phyloP scores from a whole-genome alignment of 2,888 invertebrate genomes.

The Melinopterus prodromus region DNA sequence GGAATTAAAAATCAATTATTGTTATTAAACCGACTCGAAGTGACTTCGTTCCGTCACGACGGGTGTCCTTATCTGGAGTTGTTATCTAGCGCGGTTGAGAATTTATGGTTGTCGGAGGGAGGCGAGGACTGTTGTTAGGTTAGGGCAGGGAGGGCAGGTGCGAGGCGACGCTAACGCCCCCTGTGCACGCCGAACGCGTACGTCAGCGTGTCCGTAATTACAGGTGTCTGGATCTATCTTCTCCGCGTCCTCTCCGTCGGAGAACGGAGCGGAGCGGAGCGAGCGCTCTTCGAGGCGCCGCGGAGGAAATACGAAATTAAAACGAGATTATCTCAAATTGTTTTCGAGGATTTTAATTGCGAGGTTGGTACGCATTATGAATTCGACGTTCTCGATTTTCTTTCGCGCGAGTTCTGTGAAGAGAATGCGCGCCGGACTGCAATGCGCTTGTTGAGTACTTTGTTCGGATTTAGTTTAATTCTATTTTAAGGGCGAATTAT shows the following conservation, averaged over 20 bases:
- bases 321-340: conserved; percentile 4
- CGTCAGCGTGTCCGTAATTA: conserved; percentile 4
- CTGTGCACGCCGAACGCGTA: conserved; percentile 4
- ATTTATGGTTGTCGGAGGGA: neutral
- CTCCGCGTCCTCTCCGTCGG: neutral
- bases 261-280: neutral
- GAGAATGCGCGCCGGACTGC: neutral
- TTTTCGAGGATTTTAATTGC: neutral
- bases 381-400: neutral
- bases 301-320: neutral
- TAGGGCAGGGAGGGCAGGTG: conserved; percentile 4
- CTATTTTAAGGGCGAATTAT: no score
- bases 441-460: no score
- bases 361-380: neutral
- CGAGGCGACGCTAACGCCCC: neutral
- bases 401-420: neutral
- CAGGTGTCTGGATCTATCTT: conserved; percentile 4
- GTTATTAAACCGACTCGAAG: neutral
- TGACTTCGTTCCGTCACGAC: neutral
- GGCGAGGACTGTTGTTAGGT: neutral
- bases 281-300: neutral
- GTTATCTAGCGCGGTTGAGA: neutral
- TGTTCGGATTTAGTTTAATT: no score
- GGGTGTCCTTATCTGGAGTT: neutral
- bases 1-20: neutral